Evolutionary conservation across 2,797 vertebrate species (phyloP).

Genomic region (Rhadinocentrus ornatus): DNA sequence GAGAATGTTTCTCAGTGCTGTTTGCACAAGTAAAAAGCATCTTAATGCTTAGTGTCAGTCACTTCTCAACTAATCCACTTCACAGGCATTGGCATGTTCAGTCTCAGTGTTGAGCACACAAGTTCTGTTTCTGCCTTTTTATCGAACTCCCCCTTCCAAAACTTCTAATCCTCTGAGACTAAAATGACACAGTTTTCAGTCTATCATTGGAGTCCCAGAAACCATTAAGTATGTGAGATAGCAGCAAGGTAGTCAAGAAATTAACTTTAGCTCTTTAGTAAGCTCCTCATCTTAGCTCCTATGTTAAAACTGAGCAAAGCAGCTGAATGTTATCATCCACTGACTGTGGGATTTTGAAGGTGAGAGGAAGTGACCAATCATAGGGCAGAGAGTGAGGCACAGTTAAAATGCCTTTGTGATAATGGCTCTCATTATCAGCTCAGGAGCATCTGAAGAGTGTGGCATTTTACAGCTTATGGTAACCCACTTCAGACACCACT

Average conservation of each 20-base stretch:
- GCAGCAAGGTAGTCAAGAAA: constrained; percentile 13
- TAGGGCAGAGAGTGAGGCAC: constrained; percentile 46
- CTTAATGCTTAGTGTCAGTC: constrained; percentile 78
- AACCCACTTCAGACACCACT: constrained; percentile 77
- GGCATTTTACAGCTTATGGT: constrained; percentile 81
- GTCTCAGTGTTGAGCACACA: constrained; percentile 64
- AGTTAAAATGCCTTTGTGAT: constrained; percentile 75
- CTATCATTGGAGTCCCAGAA: constrained; percentile 17
- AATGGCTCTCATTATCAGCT: constrained; percentile 80
- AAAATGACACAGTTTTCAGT: constrained; percentile 32
- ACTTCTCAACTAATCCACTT: constrained; percentile 68
- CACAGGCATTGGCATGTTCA: constrained; percentile 77
- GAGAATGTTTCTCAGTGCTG: constrained; percentile 63
- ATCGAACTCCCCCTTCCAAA: constrained; percentile 48
- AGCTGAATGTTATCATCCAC: constrained; percentile 47
- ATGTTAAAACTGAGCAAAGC: constrained; percentile 29
- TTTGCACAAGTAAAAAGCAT: constrained; percentile 66
- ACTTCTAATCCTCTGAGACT: constrained; percentile 58
- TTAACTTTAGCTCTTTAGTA: constrained; percentile 22
- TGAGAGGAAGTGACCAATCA: constrained; percentile 57
- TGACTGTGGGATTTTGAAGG: constrained; percentile 50
- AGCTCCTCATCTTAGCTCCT: constrained; percentile 42
- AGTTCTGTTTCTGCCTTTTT: constrained; percentile 65
- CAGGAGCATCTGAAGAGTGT: constrained; percentile 79
- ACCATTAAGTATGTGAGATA: constrained; percentile 13